phyloP scores from a whole-genome alignment of 2,888 invertebrate genomes.

The Trilocha varians region DNA sequence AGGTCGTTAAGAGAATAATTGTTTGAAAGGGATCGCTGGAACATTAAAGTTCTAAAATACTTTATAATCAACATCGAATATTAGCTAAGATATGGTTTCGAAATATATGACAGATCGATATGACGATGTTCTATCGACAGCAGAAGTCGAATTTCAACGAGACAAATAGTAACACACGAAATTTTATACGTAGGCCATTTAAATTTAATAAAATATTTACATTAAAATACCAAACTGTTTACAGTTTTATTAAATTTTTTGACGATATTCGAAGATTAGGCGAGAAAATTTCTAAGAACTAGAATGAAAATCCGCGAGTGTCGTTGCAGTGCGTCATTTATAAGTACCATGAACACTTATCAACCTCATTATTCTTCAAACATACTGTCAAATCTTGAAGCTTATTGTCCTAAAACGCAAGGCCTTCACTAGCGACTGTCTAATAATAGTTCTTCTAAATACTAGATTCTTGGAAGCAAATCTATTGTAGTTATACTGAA shows the following conservation, averaged over 20 bases:
- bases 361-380: background rate
- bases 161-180: conserved; percentile 59
- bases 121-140: conserved; percentile 30
- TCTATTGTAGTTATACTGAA: background rate
- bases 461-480: background rate
- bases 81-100: conserved; percentile 2
- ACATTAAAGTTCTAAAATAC: too few species aligned
- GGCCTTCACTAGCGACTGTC: background rate
- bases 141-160: conserved; percentile 54
- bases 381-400: background rate
- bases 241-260: conserved; percentile 39
- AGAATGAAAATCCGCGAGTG: conserved; percentile 27
- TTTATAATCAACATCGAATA: background rate
- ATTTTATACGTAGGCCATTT: conserved; percentile 61
- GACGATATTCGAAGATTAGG: conserved; percentile 62
- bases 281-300: conserved; percentile 63
- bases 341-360: background rate
- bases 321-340: conserved; percentile 1
- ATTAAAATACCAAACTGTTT: conserved; percentile 61
- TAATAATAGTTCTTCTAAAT: too few species aligned
- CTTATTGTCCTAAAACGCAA: background rate
- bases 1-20: background rate
- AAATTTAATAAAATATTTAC: conserved; percentile 66
- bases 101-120: conserved; percentile 26
- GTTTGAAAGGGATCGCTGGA: conserved; percentile 16